phyloP scores from a whole-genome alignment of 2,797 vertebrate species.

The Eupleurogrammus muticus region DNA sequence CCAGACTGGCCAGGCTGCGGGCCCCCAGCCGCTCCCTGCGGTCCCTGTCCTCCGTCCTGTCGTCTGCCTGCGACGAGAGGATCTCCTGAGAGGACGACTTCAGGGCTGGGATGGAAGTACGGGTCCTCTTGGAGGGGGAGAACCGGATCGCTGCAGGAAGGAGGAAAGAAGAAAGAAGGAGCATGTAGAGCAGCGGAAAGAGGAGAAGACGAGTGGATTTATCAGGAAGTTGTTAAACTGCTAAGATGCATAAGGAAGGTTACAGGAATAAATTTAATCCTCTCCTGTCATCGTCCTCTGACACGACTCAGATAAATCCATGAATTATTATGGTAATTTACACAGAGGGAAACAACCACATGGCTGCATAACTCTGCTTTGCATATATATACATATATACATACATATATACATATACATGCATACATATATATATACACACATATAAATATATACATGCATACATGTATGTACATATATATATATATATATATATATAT shows the following conservation, averaged over 20 bases:
- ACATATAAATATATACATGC: too few relatives aligned
- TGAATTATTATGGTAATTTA: constrained; percentile 50
- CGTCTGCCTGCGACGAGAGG: constrained; percentile 87
- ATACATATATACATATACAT: too few relatives aligned
- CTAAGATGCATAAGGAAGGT: constrained; percentile 42
- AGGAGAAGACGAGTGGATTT: constrained; percentile 38
- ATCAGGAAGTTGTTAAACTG: constrained; percentile 39
- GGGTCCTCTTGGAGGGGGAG: constrained; percentile 95
- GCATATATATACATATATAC: too few relatives aligned
- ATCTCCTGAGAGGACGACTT: constrained; percentile 96
- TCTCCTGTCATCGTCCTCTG: constrained; percentile 37
- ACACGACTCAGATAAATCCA: constrained; percentile 51
- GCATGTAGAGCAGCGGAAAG: constrained; percentile 7
- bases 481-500: too few relatives aligned
- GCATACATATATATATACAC: too few relatives aligned
- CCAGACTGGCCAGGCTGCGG: constrained; percentile 93
- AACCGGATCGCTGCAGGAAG: constrained; percentile 87
- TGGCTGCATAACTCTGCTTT: constrained; percentile 46
- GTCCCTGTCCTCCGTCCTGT: constrained; percentile 88
- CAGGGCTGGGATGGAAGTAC: constrained; percentile 92
- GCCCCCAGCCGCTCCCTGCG: constrained; percentile 87
- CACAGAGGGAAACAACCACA: constrained; percentile 26
- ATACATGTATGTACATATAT: too few relatives aligned
- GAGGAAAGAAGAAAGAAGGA: constrained; percentile 13
- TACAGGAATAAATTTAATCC: constrained; percentile 63